phyloP scores from a whole-genome alignment of 2,888 invertebrate genomes.

The Odontothrips loti region DNA sequence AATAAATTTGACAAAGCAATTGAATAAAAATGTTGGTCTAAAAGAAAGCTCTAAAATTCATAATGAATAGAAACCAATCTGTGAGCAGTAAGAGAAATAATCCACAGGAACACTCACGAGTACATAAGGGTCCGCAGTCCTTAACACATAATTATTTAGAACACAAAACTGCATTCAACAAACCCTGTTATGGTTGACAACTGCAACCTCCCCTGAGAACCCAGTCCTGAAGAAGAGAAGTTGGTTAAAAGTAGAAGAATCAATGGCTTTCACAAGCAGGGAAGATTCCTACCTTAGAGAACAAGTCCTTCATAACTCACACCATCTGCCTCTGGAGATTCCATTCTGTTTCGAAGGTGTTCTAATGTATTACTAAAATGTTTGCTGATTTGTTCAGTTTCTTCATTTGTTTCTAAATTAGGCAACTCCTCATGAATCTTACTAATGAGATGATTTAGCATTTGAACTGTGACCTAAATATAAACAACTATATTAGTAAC shows the following conservation, averaged over 20 bases:
- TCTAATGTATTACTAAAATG: slow-evolving; percentile 89
- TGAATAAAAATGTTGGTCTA: too few relatives aligned
- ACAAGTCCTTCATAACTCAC: slow-evolving; percentile 61
- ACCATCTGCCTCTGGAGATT: slow-evolving; percentile 62
- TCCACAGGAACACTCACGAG: too few relatives aligned
- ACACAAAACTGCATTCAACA: background rate
- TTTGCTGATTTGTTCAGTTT: slow-evolving; percentile 93
- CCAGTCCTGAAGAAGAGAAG: too few relatives aligned
- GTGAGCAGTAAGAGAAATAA: too few relatives aligned
- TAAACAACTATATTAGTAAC: slow-evolving; percentile 26
- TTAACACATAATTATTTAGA: background rate
- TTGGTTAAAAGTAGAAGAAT: too few relatives aligned
- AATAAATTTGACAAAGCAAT: too few relatives aligned
- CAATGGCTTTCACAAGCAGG: background rate
- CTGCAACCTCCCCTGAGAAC: too few relatives aligned
- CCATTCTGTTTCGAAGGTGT: slow-evolving; percentile 68
- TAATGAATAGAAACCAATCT: too few relatives aligned
- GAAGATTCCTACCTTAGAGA: slow-evolving; percentile 42
- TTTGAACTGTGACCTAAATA: slow-evolving; percentile 59
- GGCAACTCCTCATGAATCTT: slow-evolving; percentile 92
- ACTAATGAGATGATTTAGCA: slow-evolving; percentile 71
- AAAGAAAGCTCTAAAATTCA: too few relatives aligned
- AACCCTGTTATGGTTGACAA: background rate
- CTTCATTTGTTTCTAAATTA: slow-evolving; percentile 89
- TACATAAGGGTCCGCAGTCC: too few relatives aligned